Evolutionary conservation across 2,797 vertebrate species (phyloP).

Genomic region (Peromyscus eremicus): DNA sequence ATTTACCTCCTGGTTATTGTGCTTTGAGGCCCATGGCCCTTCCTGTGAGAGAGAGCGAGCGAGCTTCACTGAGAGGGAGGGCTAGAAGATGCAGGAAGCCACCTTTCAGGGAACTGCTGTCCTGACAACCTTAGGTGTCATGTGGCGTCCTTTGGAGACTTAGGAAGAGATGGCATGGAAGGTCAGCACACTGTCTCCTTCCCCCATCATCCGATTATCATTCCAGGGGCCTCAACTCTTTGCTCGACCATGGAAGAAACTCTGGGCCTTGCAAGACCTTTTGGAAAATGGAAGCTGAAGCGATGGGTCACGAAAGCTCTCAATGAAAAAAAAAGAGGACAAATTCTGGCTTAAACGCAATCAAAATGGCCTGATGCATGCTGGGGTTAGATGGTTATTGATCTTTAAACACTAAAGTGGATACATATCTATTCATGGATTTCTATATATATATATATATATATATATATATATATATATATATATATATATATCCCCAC

Average conservation of each 20-base stretch:
- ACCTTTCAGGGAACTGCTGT: not conserved
- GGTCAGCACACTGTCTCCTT: not conserved
- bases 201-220: not conserved
- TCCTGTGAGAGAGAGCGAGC: too few relatives aligned
- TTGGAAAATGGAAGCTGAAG: slow-evolving; percentile 13
- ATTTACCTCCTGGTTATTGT: not conserved
- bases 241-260: not conserved
- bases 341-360: not conserved
- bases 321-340: not conserved
- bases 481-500: not conserved
- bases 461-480: not conserved
- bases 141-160: not conserved
- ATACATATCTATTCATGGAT: slow-evolving; percentile 47
- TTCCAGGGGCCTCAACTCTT: not conserved
- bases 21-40: not conserved
- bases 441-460: slow-evolving; percentile 10
- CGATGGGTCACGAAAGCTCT: slow-evolving; percentile 11
- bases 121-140: not conserved
- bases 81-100: not conserved
- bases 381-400: slow-evolving; percentile 14
- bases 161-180: not conserved
- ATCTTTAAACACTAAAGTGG: slow-evolving; percentile 21
- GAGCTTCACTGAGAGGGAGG: not conserved
- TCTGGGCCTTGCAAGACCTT: not conserved
- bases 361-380: slow-evolving; percentile 29